Conservation (phyloP, 2,113 vertebrate genomes). For the Periophthalmus modestus region DNA sequence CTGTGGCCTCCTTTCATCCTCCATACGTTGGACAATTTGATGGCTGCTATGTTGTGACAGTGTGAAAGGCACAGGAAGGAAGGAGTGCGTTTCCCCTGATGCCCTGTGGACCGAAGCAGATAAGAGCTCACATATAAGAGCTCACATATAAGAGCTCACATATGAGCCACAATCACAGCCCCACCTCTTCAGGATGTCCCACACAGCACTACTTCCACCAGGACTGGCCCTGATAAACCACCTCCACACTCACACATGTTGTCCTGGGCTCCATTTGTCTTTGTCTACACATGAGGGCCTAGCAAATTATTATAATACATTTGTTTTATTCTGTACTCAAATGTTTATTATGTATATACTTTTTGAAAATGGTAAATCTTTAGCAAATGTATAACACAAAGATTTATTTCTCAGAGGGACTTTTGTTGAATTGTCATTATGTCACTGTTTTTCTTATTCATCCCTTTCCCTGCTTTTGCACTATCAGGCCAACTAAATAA, state of each 20-base stretch:
- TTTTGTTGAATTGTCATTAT: no score
- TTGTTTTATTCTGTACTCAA: neutral
- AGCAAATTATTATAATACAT: neutral
- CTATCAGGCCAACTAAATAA: no score
- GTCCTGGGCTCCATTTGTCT: neutral
- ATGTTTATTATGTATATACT: neutral
- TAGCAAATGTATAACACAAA: neutral
- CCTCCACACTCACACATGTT: conserved; percentile 10
- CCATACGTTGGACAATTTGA: conserved; percentile 58
- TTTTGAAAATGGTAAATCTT: neutral
- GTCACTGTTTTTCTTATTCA: no score
- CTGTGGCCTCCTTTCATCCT: conserved; percentile 11
- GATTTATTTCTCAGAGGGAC: no score
- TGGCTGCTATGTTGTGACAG: conserved; percentile 67
- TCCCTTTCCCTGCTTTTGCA: no score
- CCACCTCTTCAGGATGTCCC: conserved; percentile 44
- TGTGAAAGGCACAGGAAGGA: conserved; percentile 80
- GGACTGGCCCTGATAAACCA: conserved; percentile 57
- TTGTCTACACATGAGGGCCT: neutral
- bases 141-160: conserved; percentile 71
- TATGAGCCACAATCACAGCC: conserved; percentile 64
- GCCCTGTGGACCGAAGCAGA: conserved; percentile 71
- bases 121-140: conserved; percentile 75
- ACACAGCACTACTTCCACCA: conserved; percentile 58
- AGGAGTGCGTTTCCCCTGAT: conserved; percentile 78